A percentile compares a stretch with the other conserved stretches of the same genome.
phyloP scores from a whole-genome alignment of 2,113 vertebrate species.

The Oxyruncus cristatus region DNA sequence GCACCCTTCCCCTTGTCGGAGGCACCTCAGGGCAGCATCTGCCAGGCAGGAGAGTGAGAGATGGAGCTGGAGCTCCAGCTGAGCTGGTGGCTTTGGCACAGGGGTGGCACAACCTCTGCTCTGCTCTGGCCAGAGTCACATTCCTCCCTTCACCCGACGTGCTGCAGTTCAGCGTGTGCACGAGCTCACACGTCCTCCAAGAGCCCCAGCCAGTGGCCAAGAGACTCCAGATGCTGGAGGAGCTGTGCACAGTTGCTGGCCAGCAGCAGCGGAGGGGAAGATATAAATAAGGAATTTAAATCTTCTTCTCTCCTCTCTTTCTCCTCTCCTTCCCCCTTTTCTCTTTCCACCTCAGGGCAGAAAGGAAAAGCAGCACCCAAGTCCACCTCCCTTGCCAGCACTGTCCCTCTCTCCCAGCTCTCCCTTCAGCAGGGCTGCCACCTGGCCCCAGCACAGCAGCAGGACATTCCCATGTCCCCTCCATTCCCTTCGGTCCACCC shows the following conservation, averaged over 20 bases:
- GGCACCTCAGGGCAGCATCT: background rate
- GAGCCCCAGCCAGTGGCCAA: slow-evolving; percentile 46
- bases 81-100: background rate
- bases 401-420: background rate
- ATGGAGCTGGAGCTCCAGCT: background rate
- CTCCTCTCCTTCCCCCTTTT: background rate
- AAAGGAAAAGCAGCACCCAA: background rate
- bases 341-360: background rate
- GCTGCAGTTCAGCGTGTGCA: background rate
- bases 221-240: slow-evolving; percentile 57
- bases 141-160: background rate
- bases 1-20: background rate
- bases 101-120: background rate
- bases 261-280: slow-evolving; percentile 1
- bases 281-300: slow-evolving; percentile 13
- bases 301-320: background rate
- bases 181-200: background rate
- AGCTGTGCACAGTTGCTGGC: slow-evolving; percentile 41
- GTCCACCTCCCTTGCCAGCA: background rate
- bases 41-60: background rate
- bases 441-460: background rate
- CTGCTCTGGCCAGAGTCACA: background rate
- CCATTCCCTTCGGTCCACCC: background rate
- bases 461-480: background rate
- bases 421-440: background rate